Conservation (phyloP, 1,140 invertebrate genomes). For the Macrobrachium nipponense region DNA sequence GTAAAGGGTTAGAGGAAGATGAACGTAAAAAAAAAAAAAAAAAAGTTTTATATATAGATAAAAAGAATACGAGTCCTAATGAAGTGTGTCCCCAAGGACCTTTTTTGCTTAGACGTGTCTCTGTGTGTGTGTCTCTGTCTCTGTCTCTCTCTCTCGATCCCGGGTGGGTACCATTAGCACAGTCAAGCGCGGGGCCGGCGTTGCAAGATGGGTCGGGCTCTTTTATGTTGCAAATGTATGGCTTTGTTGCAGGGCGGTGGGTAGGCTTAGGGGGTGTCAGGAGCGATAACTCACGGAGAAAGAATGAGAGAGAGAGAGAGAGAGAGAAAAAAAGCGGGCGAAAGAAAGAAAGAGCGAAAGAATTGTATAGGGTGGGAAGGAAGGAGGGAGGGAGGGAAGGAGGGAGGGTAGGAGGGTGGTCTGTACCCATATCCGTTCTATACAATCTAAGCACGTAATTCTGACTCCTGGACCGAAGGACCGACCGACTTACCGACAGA, state of each 20-base stretch:
- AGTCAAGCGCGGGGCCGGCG: constrained; percentile 44
- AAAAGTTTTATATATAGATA: too few species aligned
- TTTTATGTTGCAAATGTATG: constrained; percentile 57
- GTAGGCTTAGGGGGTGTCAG: constrained; percentile 52
- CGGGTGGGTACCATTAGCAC: constrained; percentile 28
- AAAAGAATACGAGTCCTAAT: too few species aligned
- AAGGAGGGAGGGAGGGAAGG: not conserved
- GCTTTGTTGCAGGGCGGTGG: constrained; percentile 55
- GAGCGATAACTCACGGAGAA: constrained; percentile 36
- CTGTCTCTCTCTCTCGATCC: not conserved
- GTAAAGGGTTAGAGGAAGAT: too few species aligned
- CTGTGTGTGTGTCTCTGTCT: not conserved
- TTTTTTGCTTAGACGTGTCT: not conserved
- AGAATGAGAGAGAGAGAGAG: not conserved
- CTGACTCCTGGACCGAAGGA: not conserved
- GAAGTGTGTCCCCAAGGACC: not conserved
- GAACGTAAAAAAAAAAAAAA: too few species aligned
- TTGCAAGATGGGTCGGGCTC: constrained; percentile 46
- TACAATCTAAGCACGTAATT: not conserved
- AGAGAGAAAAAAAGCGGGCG: not conserved
- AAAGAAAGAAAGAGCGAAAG: not conserved
- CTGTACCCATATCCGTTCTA: not conserved
- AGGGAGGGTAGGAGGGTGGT: not conserved
- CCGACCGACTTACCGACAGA: too few species aligned
- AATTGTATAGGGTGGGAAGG: not conserved